Evolutionary conservation across 2,888 invertebrate species (phyloP).

Genomic region (Cepaea hortensis): DNA sequence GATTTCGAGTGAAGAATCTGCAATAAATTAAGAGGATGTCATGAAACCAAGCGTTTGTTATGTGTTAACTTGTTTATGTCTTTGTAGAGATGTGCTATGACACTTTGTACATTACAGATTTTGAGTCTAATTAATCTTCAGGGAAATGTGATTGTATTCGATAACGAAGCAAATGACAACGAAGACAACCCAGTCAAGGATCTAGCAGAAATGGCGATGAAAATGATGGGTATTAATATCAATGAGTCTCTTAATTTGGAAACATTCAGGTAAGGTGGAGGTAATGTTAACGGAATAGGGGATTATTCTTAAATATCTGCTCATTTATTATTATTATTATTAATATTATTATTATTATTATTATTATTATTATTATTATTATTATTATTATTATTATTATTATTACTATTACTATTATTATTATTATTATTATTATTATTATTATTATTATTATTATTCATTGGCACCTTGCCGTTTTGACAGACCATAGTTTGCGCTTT

Average conservation of each 20-base stretch:
- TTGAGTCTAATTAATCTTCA: not conserved
- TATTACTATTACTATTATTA: not conserved
- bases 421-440: too few species aligned
- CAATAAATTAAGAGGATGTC: too few species aligned
- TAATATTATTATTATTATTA: not conserved
- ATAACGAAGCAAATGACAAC: not conserved
- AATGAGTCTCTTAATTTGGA: not conserved
- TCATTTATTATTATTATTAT: not conserved
- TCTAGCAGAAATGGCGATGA: not conserved
- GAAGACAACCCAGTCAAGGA: not conserved
- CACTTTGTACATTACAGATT: not conserved
- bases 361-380: too few species aligned
- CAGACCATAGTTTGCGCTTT: too few species aligned
- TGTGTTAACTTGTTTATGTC: not conserved
- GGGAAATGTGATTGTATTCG: not conserved
- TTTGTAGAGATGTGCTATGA: not conserved
- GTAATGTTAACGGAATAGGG: too few species aligned
- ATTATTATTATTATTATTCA: too few species aligned
- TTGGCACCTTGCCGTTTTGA: too few species aligned
- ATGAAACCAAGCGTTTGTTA: not conserved
- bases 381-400: not conserved
- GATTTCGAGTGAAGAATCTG: too few species aligned
- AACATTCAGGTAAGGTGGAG: not conserved
- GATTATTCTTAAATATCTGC: too few species aligned
- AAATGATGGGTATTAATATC: not conserved